Evolutionary conservation across 2,888 invertebrate species (phyloP).

Genomic region (Melanostoma mellinum): DNA sequence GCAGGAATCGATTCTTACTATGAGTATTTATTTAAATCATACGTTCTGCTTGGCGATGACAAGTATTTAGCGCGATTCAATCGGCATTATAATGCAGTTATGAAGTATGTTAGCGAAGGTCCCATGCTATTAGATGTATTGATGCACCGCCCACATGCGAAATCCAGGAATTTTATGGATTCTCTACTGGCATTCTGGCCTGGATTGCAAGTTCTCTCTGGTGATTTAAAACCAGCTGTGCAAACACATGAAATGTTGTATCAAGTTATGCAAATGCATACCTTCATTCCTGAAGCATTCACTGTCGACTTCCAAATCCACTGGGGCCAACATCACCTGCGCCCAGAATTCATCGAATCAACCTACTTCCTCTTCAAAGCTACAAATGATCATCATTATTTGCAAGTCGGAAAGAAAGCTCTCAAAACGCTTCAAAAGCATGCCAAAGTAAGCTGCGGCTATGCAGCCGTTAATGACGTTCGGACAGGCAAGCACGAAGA

Average conservation of each 20-base stretch:
- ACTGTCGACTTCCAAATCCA: constrained; percentile 99
- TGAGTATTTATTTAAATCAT: constrained; percentile 98
- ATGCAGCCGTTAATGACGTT: constrained; percentile 98
- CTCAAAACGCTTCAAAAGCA: constrained; percentile 94
- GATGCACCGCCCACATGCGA: constrained; percentile 97
- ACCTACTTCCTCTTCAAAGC: constrained; percentile 98
- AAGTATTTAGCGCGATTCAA: constrained; percentile 97
- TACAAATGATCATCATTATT: constrained; percentile 97
- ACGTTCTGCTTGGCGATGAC: constrained; percentile 96
- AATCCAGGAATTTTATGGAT: constrained; percentile 98
- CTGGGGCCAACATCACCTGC: constrained; percentile 98
- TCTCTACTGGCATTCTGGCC: constrained; percentile 99
- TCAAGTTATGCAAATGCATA: constrained; percentile 98
- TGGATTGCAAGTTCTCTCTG: constrained; percentile 93
- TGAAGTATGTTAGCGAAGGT: constrained; percentile 97
- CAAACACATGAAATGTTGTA: constrained; percentile 99
- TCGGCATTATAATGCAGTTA: constrained; percentile 96
- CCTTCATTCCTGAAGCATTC: constrained; percentile 99
- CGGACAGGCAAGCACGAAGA: constrained; percentile 95
- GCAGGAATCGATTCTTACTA: constrained; percentile 99
- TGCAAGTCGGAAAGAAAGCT: constrained; percentile 93
- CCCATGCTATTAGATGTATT: constrained; percentile 97
- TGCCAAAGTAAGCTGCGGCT: constrained; percentile 97
- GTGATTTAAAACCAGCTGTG: constrained; percentile 98
- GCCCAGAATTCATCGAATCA: constrained; percentile 98